Percentiles rank a stretch among this genome's conserved stretches.
These are phyloP conservation scores for Aleiodes leptofemur DNA, from an alignment of 2,888 invertebrate genomes.

Conservation along the genomic window DNA sequence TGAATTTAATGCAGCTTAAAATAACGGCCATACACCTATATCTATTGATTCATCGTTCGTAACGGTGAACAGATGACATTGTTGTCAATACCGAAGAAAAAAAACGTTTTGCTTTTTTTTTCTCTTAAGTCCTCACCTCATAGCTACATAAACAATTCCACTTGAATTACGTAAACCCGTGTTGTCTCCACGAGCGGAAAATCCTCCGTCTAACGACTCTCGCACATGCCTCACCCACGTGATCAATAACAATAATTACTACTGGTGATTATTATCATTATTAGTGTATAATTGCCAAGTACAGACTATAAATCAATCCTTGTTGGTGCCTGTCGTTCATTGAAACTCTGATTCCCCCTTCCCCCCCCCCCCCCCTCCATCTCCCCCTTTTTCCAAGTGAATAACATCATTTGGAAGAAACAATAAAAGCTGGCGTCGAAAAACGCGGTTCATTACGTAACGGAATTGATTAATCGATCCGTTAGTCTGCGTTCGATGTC, in stretches of 20 bases:
- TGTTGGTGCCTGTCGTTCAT: neutral
- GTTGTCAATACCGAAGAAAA: conserved; percentile 18
- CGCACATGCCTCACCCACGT: conserved; percentile 21
- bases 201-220: conserved; percentile 21
- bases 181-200: conserved; percentile 14
- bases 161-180: neutral
- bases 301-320: conserved; percentile 6
- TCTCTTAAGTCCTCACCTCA: neutral
- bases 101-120: too few species aligned
- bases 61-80: conserved; percentile 32
- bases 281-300: conserved; percentile 10
- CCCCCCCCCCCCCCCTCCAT: neutral
- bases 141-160: neutral
- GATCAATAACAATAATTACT: conserved; percentile 4
- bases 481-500: conserved; percentile 18
- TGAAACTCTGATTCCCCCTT: neutral
- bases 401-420: conserved; percentile 14
- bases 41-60: conserved; percentile 17
- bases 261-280: too few species aligned
- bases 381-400: neutral
- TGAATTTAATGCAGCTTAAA: conserved; percentile 55
- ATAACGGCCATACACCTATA: conserved; percentile 49
- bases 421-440: conserved; percentile 14
- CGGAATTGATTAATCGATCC: conserved; percentile 32
- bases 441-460: conserved; percentile 19